Percentiles rank a stretch among this genome's conserved stretches.
These are phyloP conservation scores for Eupeodes latifasciatus DNA, from an alignment of 2,888 invertebrate genomes.

Conservation along the genomic window DNA sequence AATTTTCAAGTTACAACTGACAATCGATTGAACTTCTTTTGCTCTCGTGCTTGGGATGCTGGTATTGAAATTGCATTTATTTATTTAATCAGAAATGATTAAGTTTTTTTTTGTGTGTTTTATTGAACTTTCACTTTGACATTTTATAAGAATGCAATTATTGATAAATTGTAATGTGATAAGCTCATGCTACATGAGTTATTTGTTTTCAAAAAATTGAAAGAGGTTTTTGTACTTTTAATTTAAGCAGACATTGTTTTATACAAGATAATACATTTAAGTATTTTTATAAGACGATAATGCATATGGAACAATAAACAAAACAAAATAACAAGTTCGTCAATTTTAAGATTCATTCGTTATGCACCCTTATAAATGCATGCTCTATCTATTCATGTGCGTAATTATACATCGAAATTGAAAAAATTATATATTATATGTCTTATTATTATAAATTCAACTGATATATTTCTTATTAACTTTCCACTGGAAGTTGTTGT, in stretches of 20 bases:
- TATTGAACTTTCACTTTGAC: slow-evolving; percentile 2
- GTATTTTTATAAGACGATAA: too few species aligned
- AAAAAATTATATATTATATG: too few species aligned
- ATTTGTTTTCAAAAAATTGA: not conserved
- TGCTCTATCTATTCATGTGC: too few species aligned
- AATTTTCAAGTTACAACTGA: slow-evolving; percentile 2
- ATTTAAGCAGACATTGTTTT: not conserved
- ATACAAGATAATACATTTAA: too few species aligned
- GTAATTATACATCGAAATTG: too few species aligned
- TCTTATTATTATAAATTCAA: too few species aligned
- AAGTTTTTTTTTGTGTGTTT: not conserved
- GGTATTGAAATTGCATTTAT: not conserved
- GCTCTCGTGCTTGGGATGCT: not conserved
- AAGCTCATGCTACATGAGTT: not conserved
- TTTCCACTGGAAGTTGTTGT: too few species aligned
- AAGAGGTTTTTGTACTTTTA: not conserved
- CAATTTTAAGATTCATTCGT: too few species aligned
- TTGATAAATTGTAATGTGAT: not conserved
- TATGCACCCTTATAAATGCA: too few species aligned
- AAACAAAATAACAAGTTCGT: too few species aligned
- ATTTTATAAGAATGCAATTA: not conserved
- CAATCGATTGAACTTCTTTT: not conserved
- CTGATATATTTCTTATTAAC: too few species aligned
- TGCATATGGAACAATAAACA: too few species aligned
- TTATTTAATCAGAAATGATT: not conserved